Evolutionary conservation across 1,140 invertebrate species (phyloP).

Genomic region (Nephila pilipes): DNA sequence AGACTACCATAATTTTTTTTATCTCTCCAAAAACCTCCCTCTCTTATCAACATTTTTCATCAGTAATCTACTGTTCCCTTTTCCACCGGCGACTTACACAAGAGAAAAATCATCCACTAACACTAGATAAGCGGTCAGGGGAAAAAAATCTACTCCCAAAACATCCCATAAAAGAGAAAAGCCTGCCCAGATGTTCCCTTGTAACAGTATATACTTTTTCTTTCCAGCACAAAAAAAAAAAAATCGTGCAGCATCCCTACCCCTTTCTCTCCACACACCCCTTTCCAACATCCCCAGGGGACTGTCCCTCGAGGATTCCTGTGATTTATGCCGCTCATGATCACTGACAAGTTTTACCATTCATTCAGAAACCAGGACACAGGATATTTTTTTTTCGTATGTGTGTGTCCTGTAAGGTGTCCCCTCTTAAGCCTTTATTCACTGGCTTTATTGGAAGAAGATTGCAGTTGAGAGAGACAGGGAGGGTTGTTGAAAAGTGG

Average conservation of each 20-base stretch:
- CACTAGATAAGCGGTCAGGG: slow-evolving; percentile 6
- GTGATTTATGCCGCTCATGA: slow-evolving; percentile 67
- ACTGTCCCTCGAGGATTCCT: slow-evolving; percentile 9
- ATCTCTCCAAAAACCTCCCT: not conserved
- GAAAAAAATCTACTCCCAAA: not conserved
- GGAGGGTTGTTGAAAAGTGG: not conserved
- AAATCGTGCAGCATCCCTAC: not conserved
- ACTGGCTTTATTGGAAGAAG: slow-evolving; percentile 44
- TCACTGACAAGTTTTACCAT: slow-evolving; percentile 61
- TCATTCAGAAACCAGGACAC: slow-evolving; percentile 35
- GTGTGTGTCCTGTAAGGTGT: not conserved
- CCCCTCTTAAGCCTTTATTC: slow-evolving; percentile 56
- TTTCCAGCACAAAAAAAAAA: not conserved
- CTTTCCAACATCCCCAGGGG: not conserved
- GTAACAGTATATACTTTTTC: slow-evolving; percentile 59
- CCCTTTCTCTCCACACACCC: too few relatives aligned
- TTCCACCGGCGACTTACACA: not conserved
- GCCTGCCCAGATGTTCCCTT: slow-evolving; percentile 30
- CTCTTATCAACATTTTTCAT: slow-evolving; percentile 24
- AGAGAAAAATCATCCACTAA: not conserved
- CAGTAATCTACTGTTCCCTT: not conserved
- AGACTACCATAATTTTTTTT: slow-evolving; percentile 14
- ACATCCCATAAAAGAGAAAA: slow-evolving; percentile 1
- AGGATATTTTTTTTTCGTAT: slow-evolving; percentile 29
- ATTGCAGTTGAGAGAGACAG: not conserved